Evolutionary conservation across 2,888 invertebrate species (phyloP).

Genomic region (Ormyrus rosae): DNA sequence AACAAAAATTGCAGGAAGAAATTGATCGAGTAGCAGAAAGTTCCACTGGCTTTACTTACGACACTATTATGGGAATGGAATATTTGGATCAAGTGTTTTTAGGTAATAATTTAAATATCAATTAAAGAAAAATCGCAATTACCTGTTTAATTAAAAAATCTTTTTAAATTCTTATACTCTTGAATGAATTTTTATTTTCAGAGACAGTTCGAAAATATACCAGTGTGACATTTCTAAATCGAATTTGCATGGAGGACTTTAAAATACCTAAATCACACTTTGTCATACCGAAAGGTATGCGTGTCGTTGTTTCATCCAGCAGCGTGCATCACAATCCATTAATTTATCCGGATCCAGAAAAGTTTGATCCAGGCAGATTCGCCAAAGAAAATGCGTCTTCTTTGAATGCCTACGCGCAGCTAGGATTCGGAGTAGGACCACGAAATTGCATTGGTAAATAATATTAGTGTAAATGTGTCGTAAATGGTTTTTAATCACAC

Average conservation of each 20-base stretch:
- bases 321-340: slow-evolving; percentile 75
- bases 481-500: too few relatives aligned
- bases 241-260: slow-evolving; percentile 65
- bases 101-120: background rate
- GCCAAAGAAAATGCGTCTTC: slow-evolving; percentile 64
- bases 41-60: slow-evolving; percentile 25
- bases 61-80: slow-evolving; percentile 62
- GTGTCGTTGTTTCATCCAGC: slow-evolving; percentile 69
- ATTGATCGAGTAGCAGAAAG: slow-evolving; percentile 59
- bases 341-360: slow-evolving; percentile 62
- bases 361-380: slow-evolving; percentile 77
- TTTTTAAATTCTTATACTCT: background rate
- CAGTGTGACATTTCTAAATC: slow-evolving; percentile 64
- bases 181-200: slow-evolving; percentile 25
- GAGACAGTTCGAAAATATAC: slow-evolving; percentile 70
- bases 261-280: slow-evolving; percentile 56
- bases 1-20: slow-evolving; percentile 73
- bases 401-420: slow-evolving; percentile 56
- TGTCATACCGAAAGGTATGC: slow-evolving; percentile 58
- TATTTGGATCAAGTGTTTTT: slow-evolving; percentile 12
- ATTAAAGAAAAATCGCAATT: background rate
- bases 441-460: slow-evolving; percentile 60
- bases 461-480: background rate
- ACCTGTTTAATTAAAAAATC: background rate
- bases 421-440: slow-evolving; percentile 61